These are phyloP conservation scores for Netelia inedita DNA, from an alignment of 2,888 invertebrate genomes.

Conservation along the genomic window DNA sequence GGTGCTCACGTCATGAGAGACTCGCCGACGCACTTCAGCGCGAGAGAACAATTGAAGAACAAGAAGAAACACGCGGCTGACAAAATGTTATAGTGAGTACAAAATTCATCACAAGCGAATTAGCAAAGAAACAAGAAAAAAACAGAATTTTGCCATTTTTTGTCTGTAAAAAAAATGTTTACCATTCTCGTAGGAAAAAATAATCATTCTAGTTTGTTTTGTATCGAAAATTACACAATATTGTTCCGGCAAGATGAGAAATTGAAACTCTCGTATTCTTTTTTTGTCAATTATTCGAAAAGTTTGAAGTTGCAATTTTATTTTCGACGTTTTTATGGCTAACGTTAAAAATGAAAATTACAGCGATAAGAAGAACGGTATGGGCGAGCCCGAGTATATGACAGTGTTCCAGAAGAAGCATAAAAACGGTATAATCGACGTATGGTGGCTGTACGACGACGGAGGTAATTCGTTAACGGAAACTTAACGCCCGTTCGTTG, in stretches of 20 bases:
- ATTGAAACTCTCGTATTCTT: too few species aligned
- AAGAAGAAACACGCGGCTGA: slow-evolving; percentile 81
- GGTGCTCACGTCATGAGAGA: slow-evolving; percentile 74
- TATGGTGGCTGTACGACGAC: slow-evolving; percentile 99
- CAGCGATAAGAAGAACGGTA: slow-evolving; percentile 78
- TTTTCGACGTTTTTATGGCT: slow-evolving; percentile 25
- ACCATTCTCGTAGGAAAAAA: too few species aligned
- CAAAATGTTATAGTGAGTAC: slow-evolving; percentile 79
- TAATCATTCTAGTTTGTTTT: too few species aligned
- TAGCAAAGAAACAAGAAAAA: not conserved
- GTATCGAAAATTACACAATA: too few species aligned
- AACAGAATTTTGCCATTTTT: not conserved
- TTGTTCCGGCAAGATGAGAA: too few species aligned
- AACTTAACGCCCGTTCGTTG: not conserved
- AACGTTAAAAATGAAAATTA: slow-evolving; percentile 28
- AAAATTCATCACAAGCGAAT: not conserved
- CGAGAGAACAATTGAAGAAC: slow-evolving; percentile 79
- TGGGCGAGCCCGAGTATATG: slow-evolving; percentile 87
- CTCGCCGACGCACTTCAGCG: slow-evolving; percentile 79
- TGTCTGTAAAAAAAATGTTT: slow-evolving; percentile 3
- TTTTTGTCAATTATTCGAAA: slow-evolving; percentile 14
- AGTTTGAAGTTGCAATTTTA: not conserved
- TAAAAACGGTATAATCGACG: slow-evolving; percentile 94
- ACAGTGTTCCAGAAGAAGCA: slow-evolving; percentile 92
- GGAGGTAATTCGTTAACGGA: slow-evolving; percentile 87